A percentile compares a stretch with the other conserved stretches of the same genome.
These are phyloP conservation scores for Trialeurodes vaporariorum DNA, from an alignment of 1,140 invertebrate genomes.

Conservation along the genomic window DNA sequence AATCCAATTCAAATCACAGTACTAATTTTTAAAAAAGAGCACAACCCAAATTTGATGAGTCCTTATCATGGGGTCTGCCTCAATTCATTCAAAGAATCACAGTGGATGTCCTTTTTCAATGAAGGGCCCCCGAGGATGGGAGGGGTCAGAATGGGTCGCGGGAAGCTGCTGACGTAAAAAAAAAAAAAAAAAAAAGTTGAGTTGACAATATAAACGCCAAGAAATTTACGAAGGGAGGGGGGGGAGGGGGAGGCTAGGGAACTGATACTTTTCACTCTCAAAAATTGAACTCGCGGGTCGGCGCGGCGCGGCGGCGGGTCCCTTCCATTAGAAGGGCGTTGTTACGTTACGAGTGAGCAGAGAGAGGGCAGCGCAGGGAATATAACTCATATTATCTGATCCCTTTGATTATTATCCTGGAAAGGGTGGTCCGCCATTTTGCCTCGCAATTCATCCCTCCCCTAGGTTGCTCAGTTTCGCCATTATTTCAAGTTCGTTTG, in stretches of 20 bases:
- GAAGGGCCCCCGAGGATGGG: slow-evolving; percentile 5
- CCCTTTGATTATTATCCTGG: background rate
- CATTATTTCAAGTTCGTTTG: no score
- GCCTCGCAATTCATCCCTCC: background rate
- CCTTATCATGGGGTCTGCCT: no score
- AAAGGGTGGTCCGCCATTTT: background rate
- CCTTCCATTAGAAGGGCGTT: background rate
- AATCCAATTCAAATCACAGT: no score
- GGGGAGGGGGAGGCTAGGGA: slow-evolving; percentile 5
- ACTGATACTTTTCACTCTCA: background rate
- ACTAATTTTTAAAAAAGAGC: no score
- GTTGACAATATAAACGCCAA: background rate
- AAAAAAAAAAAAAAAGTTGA: slow-evolving; percentile 2
- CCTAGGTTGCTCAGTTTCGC: no score
- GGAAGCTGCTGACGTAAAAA: slow-evolving; percentile 6
- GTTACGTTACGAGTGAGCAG: no score
- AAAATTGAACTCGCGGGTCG: no score
- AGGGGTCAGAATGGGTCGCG: slow-evolving; percentile 9
- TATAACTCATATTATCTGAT: background rate
- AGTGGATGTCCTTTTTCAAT: no score
- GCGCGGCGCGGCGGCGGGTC: no score
- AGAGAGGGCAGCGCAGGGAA: background rate
- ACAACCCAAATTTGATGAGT: no score
- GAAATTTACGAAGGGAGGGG: background rate
- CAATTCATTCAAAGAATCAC: no score